phyloP scores from a whole-genome alignment of 2,797 vertebrate species.

The Anableps anableps region DNA sequence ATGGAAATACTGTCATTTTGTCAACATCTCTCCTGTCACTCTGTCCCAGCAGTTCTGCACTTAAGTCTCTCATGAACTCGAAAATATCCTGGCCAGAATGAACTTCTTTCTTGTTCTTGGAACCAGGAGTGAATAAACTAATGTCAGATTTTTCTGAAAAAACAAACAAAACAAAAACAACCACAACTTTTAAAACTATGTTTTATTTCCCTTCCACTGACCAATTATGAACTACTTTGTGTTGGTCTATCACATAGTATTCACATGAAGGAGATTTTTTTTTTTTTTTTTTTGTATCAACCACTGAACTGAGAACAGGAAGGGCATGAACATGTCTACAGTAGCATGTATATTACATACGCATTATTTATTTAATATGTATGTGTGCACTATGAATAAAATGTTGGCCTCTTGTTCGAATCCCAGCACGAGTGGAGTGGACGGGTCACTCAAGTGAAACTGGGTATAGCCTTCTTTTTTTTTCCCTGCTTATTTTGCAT shows the following conservation, averaged over 20 bases:
- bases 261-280: not conserved
- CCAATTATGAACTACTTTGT: not conserved
- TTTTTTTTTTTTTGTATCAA: too few relatives aligned
- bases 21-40: not conserved
- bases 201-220: not conserved
- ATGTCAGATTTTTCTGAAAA: not conserved
- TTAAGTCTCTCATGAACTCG: not conserved
- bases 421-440: not conserved
- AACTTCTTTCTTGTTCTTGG: not conserved
- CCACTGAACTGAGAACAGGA: constrained; percentile 34
- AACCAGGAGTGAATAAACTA: not conserved
- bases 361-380: constrained; percentile 26
- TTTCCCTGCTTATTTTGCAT: constrained; percentile 31
- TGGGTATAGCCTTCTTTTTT: constrained; percentile 23
- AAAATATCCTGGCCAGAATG: not conserved
- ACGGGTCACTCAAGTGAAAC: constrained; percentile 31
- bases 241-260: not conserved
- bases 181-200: too few relatives aligned
- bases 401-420: constrained; percentile 13
- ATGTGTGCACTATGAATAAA: constrained; percentile 42
- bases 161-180: not conserved
- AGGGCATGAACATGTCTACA: not conserved
- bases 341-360: constrained; percentile 12
- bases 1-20: not conserved
- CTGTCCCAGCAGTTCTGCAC: not conserved